Base-by-base conservation (phyloP, 2,888 invertebrate genomes). In the Chrysolina oricalcia region DNA sequence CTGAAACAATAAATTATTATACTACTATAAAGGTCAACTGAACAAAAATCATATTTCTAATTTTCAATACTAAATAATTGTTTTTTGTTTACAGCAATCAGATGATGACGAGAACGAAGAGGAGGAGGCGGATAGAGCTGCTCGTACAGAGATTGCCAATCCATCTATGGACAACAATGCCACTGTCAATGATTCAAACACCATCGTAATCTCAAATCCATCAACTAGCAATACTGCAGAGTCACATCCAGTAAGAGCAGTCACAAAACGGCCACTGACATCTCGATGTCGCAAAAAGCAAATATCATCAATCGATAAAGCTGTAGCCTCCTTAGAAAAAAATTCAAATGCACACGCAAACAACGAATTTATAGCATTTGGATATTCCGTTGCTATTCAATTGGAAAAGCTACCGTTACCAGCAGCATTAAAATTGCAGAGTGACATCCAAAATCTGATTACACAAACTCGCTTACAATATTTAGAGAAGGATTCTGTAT, bases 251-350 rank as follows among this genome's bases (percentile, higher is more conserved):
- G 35, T 35, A 35, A 35, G 35, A 35, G 35, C 35, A 35, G 35
- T 35, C 35, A 35, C 35, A 35, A 35, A 35, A 35, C 35, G 35
- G 35, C 35, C 35, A 35, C 35, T 35, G 35, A 35, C 35, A 35
- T 35, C 35, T 35, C 15, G 62, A 62, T 62, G 27, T 35, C 62
- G 62, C 62, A 23, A 62, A 11, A 62, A 62, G 62, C 62, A 62
- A 62, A 62, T 62, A 62, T 62, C 62, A 62, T 62, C 62, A 62
- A 62, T 62, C 62, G 62, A 62, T 62, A 62, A 62, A 35, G 62
- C 27, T 27, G 62, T 27, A 62, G 27, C 23, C 23, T 62, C 27
- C 62, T 62, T 62, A 62, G n/a, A 62, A 62, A 62, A 62, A 15
- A 62, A 11, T 62, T 62, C 62, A 62, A 62, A 35, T 62, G 62